Base-by-base conservation (phyloP, 2,113 vertebrate genomes). In the Abramis brama region DNA sequence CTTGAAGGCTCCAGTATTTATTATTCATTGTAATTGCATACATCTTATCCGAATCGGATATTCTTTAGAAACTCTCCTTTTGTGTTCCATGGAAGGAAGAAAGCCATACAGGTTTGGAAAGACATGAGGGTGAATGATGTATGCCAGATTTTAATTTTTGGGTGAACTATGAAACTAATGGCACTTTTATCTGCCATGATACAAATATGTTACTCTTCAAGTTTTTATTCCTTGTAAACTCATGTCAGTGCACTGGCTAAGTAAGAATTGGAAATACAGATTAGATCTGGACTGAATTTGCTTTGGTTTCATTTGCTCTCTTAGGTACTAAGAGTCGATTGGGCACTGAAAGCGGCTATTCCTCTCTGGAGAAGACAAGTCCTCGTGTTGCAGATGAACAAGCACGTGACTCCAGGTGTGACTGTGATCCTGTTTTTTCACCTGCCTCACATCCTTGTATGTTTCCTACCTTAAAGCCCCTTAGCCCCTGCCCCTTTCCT, bases 331-430 rank as follows among this genome's bases (percentile, higher is more conserved):
- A n/a, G 30, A 77, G 33, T 15, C 43, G 55, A 19, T 66, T 68
- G 64, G 87, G 59, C 1, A 27, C 60, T 60, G 85, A 90, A 25
- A 88, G 89, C 30, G 84, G 86, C 13, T 85, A 88, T 86, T 88
- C 87, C 4, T 86, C 87, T 39, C 39, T 90, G 79, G 87, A 88
- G 73, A 88, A 90, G 62, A 82, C 77, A 10, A 73, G 62, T 47
- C 23, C 78, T 25, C 82, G 47, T 27, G 39, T 57, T 45, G 79
- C 76, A 30, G 86, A 85, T 47, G 8, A 57, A 1, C 70, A 83
- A 36, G 12, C 82, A 33, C 17, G 79, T 82, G 71, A 77, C 39
- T 15, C n/a, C 70, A 86, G 88, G 85, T 89, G 71, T 85, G 62
- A 77, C 45, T 52, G 45, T 81, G 52, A 12, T 27, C 25, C 59